Percentiles rank a stretch among this genome's conserved stretches.
Conservation (phyloP, 2,797 vertebrate species). For the Enteromius paludinosus region DNA sequence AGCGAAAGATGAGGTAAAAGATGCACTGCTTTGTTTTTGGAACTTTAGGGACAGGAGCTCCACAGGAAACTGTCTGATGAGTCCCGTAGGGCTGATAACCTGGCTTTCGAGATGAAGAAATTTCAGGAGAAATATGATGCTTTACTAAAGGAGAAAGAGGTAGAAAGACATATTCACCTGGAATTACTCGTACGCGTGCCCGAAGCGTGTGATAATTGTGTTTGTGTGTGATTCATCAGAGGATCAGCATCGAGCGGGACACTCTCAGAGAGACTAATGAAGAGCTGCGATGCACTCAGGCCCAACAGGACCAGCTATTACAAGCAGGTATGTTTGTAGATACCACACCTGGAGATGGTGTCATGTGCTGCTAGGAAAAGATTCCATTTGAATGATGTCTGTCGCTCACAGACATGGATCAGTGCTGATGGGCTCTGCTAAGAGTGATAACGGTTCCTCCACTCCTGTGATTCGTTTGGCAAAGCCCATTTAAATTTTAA, state of each 20-base stretch:
- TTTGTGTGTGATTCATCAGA: conserved; percentile 71
- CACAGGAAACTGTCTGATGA: conserved; percentile 92
- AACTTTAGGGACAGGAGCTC: conserved; percentile 89
- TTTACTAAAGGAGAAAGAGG: conserved; percentile 94
- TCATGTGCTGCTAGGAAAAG: neutral
- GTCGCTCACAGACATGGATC: neutral
- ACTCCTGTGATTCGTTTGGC: neutral
- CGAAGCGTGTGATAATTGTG: neutral
- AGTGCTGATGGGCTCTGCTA: neutral
- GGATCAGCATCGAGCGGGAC: conserved; percentile 91
- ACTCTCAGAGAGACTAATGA: conserved; percentile 95
- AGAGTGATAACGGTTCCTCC: neutral
- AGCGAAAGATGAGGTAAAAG: neutral
- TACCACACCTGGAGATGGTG: conserved; percentile 8
- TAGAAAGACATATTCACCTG: conserved; percentile 59
- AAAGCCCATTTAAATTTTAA: neutral
- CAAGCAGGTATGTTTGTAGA: conserved; percentile 82
- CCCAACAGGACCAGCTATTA: conserved; percentile 89
- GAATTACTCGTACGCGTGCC: neutral
- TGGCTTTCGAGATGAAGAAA: conserved; percentile 91
- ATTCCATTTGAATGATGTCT: neutral
- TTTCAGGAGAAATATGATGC: conserved; percentile 93
- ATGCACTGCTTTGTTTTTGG: conserved; percentile 7
- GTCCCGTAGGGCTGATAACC: conserved; percentile 90
- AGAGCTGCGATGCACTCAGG: conserved; percentile 92